A percentile compares a stretch with the other conserved stretches of the same genome.
These are phyloP conservation scores for Phymatocera aterrima DNA, from an alignment of 2,888 invertebrate species.

Conservation along the genomic window DNA sequence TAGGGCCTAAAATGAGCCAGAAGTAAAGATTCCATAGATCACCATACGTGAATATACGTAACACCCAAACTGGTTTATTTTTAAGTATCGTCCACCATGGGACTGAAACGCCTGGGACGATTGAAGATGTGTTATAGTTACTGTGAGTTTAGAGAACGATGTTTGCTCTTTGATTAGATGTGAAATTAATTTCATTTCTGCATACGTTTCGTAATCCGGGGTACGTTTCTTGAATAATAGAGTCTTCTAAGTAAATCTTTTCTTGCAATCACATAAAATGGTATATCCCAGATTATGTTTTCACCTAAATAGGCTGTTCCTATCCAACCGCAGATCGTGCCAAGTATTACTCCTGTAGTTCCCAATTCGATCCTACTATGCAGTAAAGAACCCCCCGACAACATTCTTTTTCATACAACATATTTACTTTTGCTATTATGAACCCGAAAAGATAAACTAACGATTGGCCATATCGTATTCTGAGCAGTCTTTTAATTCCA, in stretches of 20 bases:
- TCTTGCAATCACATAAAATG: conserved; percentile 27
- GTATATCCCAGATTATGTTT: conserved; percentile 20
- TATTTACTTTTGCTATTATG: conserved; percentile 7
- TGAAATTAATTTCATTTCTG: not conserved
- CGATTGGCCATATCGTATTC: not conserved
- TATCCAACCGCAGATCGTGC: conserved; percentile 30
- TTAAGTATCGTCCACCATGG: conserved; percentile 36
- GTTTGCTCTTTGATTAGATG: not conserved
- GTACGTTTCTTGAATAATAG: conserved; percentile 17
- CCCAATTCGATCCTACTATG: conserved; percentile 36
- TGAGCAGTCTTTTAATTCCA: not conserved
- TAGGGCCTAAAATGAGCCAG: conserved; percentile 84
- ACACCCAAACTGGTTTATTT: conserved; percentile 79
- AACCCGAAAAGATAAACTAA: not conserved
- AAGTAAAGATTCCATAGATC: conserved; percentile 86
- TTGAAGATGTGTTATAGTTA: not conserved
- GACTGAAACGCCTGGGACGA: not conserved
- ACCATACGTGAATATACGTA: conserved; percentile 82
- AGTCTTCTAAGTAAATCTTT: conserved; percentile 8
- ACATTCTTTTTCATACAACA: conserved; percentile 7
- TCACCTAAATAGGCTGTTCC: conserved; percentile 29
- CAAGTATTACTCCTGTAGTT: conserved; percentile 38
- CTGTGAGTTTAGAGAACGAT: not conserved
- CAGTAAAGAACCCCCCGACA: conserved; percentile 21
- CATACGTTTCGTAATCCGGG: conserved; percentile 10